Base-by-base conservation (phyloP, 2,888 invertebrate genomes). In the Noctua pronuba region DNA sequence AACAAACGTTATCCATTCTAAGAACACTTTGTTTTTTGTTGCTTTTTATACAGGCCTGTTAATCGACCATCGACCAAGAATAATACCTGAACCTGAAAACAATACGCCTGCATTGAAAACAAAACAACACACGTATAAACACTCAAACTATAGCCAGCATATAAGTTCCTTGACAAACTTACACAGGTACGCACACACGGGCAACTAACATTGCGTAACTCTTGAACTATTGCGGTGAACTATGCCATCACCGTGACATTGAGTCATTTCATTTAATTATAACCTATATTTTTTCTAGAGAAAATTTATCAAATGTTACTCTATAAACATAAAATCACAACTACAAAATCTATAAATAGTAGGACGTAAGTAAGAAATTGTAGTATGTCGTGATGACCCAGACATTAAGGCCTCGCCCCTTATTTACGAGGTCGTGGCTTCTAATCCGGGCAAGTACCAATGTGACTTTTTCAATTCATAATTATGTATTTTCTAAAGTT, bases 121-220 rank as follows among this genome's bases (percentile, higher is more conserved):
- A 38, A 46, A 21, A 28, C 18, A 38, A 62, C 60, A 31, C n/a
- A 67, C 24, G 16, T 41, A 41, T 24, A 8, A 16, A 28, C 24
- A 31, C 38, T 69, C 49, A 49, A 76, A 69, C 49, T 21, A 28
- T 35, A 31, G 16, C 24, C 31, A 55, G 8, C 38, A 41, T 55
- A 46, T 58, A 58, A 55, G 38, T 65, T 75, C 13, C 41, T 10
- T 41, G 24, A 70, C 38, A 73, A 79, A 84, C 52, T 78, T 73
- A 35, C 16, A n/a, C 28, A 24, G 21, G 18, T 31, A 13, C 6
- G 38, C 13, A 10, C 46, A 82, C 16, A 82, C 82, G 64, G 31
- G 64, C 75, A 82, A 74, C 64, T 38, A n/a, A 38, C 55, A 18
- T 55, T 44, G 52, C 24, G 1, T 8, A 60, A 31, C 60, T 18